Evolutionary conservation across 2,888 invertebrate species (phyloP).

Genomic region (Pterostichus madidus): DNA sequence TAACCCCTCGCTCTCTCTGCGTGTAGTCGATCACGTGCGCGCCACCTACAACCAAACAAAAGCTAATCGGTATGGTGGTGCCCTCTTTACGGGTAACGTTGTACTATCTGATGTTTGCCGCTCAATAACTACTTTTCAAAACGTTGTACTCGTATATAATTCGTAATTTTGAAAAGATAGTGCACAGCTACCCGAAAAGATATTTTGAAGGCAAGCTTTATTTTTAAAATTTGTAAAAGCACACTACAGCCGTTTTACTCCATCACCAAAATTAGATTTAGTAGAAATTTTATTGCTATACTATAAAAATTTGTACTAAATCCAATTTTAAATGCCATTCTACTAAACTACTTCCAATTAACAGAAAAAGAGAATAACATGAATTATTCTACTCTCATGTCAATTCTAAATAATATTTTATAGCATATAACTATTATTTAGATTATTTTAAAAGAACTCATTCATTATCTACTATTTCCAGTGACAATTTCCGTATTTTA

Average conservation of each 20-base stretch:
- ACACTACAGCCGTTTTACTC: conserved; percentile 4
- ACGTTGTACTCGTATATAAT: no score
- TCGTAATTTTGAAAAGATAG: not conserved
- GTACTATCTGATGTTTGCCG: conserved; percentile 7
- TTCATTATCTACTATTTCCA: no score
- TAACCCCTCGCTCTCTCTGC: conserved; percentile 69
- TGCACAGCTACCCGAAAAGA: conserved; percentile 46
- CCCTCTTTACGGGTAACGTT: conserved; percentile 16
- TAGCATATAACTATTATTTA: not conserved
- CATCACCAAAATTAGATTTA: conserved; percentile 54
- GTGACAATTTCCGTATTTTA: not conserved
- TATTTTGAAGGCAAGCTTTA: conserved; percentile 63
- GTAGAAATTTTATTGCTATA: not conserved
- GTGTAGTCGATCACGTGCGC: conserved; percentile 78
- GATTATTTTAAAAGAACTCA: no score
- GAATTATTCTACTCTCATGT: not conserved
- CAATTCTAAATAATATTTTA: not conserved
- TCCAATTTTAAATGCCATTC: conserved; percentile 23
- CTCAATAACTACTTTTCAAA: not conserved
- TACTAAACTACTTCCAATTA: conserved; percentile 32
- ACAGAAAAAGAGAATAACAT: not conserved
- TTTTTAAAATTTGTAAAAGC: conserved; percentile 32
- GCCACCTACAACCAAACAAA: conserved; percentile 75
- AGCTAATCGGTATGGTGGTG: conserved; percentile 70
- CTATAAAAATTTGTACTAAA: conserved; percentile 4